phyloP scores from a whole-genome alignment of 2,113 vertebrate genomes.

The Catagonus wagneri region DNA sequence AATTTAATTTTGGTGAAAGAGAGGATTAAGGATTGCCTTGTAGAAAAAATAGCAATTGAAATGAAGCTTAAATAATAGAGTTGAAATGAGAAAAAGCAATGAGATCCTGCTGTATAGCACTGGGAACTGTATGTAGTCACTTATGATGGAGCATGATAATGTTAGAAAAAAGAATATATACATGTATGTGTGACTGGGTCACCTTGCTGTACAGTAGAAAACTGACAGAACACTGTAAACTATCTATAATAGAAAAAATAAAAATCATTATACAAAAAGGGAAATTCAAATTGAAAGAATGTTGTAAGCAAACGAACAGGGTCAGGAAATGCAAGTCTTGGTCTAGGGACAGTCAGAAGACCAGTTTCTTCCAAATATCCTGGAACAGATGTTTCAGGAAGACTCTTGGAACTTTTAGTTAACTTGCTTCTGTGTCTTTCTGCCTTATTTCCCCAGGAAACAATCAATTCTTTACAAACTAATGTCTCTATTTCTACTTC shows the following conservation, averaged over 20 bases:
- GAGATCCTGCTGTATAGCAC: too few relatives aligned
- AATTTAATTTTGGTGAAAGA: neutral
- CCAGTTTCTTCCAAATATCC: neutral
- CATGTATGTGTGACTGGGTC: too few relatives aligned
- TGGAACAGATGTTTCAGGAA: neutral
- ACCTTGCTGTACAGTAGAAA: too few relatives aligned
- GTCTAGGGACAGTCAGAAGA: neutral
- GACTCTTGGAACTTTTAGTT: neutral
- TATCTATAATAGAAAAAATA: too few relatives aligned
- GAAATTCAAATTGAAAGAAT: neutral
- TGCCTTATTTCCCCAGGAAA: neutral
- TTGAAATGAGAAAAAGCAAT: neutral
- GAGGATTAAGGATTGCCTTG: neutral
- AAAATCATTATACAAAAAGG: too few relatives aligned
- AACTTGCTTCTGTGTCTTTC: neutral
- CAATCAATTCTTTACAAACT: neutral
- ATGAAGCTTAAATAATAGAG: neutral
- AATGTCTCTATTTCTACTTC: neutral
- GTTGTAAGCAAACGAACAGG: neutral
- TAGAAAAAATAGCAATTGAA: slow-evolving; percentile 37
- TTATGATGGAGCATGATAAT: too few relatives aligned
- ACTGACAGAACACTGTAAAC: too few relatives aligned
- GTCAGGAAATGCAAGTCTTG: neutral
- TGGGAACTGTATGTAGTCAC: too few relatives aligned
- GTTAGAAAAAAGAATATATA: too few relatives aligned